Conservation (phyloP, 2,888 invertebrate species). For the Helleia helle region DNA sequence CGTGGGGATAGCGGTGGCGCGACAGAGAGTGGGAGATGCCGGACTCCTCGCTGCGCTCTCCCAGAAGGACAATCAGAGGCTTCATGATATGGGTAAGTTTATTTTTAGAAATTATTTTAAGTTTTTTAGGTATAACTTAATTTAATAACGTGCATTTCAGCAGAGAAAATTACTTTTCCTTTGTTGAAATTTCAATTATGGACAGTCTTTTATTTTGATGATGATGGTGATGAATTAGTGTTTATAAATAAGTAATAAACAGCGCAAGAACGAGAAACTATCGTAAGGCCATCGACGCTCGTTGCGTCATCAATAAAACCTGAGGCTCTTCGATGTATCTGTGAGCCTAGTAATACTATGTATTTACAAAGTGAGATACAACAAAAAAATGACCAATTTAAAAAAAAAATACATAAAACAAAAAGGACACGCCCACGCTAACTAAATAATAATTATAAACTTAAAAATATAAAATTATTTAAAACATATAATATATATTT, state of each 20-base stretch:
- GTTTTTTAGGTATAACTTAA: neutral
- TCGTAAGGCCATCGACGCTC: constrained; percentile 14
- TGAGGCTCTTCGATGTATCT: constrained; percentile 40
- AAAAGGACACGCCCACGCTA: no score
- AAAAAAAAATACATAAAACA: no score
- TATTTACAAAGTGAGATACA: constrained; percentile 61
- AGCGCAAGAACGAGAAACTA: no score
- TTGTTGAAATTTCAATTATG: no score
- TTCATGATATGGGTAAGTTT: constrained; percentile 74
- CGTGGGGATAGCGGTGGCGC: constrained; percentile 88
- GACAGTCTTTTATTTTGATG: no score
- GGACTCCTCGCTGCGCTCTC: constrained; percentile 72
- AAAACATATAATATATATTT: no score
- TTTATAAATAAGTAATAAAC: no score
- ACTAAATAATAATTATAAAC: no score
- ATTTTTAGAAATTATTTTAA: neutral
- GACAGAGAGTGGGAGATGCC: constrained; percentile 82
- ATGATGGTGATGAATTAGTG: no score
- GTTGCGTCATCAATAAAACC: constrained; percentile 21
- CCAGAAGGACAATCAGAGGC: constrained; percentile 71
- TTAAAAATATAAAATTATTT: no score
- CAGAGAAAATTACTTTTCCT: no score
- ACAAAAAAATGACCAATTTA: constrained; percentile 49
- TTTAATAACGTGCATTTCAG: no score
- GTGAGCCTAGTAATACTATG: constrained; percentile 62